Conservation (phyloP, 2,888 invertebrate genomes). For the Oscheius onirici region DNA sequence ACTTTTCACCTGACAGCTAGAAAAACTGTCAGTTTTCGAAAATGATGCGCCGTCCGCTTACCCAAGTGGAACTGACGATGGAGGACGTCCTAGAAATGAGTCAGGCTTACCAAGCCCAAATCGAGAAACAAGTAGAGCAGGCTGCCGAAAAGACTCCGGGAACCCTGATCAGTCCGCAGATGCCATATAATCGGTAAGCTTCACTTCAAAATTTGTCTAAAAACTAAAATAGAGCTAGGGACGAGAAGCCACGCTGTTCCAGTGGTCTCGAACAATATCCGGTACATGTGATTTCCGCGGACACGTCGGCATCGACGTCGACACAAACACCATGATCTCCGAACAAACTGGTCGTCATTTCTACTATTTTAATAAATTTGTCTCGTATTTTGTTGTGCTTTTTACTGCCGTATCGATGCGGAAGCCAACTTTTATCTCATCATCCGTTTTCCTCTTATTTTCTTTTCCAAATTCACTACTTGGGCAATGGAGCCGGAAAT, state of each 20-base stretch:
- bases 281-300: too few relatives aligned
- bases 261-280: neutral
- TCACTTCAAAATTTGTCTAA: neutral
- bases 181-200: neutral
- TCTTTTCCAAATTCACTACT: too few relatives aligned
- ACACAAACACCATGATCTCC: too few relatives aligned
- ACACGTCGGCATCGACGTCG: too few relatives aligned
- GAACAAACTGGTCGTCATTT: too few relatives aligned
- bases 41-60: constrained; percentile 23
- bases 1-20: too few relatives aligned
- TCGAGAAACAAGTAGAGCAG: neutral
- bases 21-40: too few relatives aligned
- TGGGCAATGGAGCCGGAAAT: neutral
- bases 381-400: too few relatives aligned
- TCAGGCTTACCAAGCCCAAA: neutral
- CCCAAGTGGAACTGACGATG: neutral
- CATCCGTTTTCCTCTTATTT: too few relatives aligned
- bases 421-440: too few relatives aligned
- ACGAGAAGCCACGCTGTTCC: neutral
- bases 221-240: neutral
- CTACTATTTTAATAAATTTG: too few relatives aligned
- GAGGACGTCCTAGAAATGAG: constrained; percentile 22
- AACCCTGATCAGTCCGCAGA: neutral
- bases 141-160: neutral
- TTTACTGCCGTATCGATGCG: too few relatives aligned